Conservation (phyloP, 2,797 vertebrate genomes). For the Dermochelys coriacea region DNA sequence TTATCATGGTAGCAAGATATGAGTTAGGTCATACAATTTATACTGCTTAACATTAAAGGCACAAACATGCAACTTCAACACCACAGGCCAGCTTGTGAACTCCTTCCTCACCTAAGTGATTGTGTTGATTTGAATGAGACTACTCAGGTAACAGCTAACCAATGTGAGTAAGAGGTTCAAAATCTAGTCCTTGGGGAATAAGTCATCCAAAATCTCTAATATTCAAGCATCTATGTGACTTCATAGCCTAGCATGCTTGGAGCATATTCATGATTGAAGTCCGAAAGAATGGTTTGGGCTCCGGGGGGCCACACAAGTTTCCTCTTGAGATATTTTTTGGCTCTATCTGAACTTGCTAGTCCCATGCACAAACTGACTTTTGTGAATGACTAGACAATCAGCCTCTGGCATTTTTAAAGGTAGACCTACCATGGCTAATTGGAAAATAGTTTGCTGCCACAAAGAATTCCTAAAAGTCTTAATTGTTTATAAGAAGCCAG, state of each 20-base stretch:
- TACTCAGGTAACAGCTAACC: background rate
- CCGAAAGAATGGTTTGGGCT: background rate
- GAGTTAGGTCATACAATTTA: background rate
- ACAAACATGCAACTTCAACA: background rate
- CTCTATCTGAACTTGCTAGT: background rate
- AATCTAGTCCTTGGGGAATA: background rate
- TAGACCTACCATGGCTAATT: background rate
- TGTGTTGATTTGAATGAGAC: background rate
- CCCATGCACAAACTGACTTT: background rate
- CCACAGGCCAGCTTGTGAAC: background rate
- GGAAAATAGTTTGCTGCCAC: background rate
- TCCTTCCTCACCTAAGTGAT: background rate
- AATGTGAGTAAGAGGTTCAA: background rate
- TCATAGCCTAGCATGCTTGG: background rate
- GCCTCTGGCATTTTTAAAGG: background rate
- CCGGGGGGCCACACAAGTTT: background rate
- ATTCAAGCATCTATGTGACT: background rate
- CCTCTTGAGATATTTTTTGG: conserved; percentile 8
- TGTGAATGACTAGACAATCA: background rate
- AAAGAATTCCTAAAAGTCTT: background rate
- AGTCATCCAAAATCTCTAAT: background rate
- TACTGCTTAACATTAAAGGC: background rate
- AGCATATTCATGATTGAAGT: background rate
- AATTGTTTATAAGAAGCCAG: background rate
- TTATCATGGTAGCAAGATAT: background rate